Conservation (phyloP, 2,888 invertebrate genomes). For the Epistrophe grossulariae region DNA sequence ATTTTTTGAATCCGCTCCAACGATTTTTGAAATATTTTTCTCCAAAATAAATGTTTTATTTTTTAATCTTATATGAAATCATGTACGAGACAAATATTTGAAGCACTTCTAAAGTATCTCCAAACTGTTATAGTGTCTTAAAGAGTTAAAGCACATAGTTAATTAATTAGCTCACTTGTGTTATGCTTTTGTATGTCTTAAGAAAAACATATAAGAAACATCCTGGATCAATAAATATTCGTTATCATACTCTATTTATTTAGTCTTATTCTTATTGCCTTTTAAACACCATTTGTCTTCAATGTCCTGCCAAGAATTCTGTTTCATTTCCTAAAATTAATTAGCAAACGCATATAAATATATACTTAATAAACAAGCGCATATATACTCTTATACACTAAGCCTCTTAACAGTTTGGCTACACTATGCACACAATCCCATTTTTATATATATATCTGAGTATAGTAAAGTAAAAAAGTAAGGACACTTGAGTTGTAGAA, state of each 20-base stretch:
- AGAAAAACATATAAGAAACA: neutral
- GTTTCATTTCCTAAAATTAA: conserved; percentile 42
- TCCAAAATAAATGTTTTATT: too few relatives aligned
- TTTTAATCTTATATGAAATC: too few relatives aligned
- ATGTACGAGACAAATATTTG: too few relatives aligned
- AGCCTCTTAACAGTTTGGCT: conserved; percentile 6
- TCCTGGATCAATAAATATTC: conserved; percentile 21
- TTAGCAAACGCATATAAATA: conserved; percentile 40
- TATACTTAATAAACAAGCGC: neutral
- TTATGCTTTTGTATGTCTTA: too few relatives aligned
- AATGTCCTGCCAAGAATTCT: conserved; percentile 8
- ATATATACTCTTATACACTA: neutral
- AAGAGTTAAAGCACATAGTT: neutral
- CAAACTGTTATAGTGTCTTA: too few relatives aligned
- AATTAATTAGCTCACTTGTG: too few relatives aligned
- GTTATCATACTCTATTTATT: conserved; percentile 22
- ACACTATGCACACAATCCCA: conserved; percentile 21
- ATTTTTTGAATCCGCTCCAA: too few relatives aligned
- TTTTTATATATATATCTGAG: neutral
- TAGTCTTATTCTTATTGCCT: conserved; percentile 13
- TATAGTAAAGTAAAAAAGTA: neutral
- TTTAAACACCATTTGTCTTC: neutral
- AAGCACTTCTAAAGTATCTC: too few relatives aligned
- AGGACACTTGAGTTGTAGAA: conserved; percentile 37
- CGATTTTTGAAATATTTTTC: too few relatives aligned